Base-by-base conservation (phyloP, 2,113 vertebrate genomes). In the Orcinus orca region DNA sequence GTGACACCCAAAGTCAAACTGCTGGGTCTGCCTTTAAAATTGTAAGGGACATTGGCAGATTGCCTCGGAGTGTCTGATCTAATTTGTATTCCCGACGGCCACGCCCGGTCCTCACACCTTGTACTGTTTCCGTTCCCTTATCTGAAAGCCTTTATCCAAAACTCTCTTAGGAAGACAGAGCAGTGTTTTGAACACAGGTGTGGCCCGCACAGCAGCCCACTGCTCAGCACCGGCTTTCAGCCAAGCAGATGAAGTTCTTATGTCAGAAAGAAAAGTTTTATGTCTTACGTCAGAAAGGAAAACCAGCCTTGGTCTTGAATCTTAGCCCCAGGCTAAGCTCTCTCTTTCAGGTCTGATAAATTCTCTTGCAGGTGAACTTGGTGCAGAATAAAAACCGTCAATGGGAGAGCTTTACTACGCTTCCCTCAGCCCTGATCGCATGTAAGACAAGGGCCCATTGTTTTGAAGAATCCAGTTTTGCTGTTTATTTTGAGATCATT, bases 401-500 rank as follows among this genome's bases (percentile, higher is more conserved):
- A 0, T 1, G 14, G 53, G 73, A 23, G 60, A 68, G 33, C 68
- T 67, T 80, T 25, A 13, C 14, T 26, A 4, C 0, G 3, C 11
- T 14, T 62, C 38, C 60, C 74, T 95, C 36, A 21, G 36, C 11
- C 26, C 31, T 41, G 4, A 31, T 1, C 3, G 18, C 26, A 2
- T 8, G 9, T 10, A 53, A 88, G 63, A 67, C 41, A 67, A 88
- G 14, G 63, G 44, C 4, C 31, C 8, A 25, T 70, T 60, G 73
- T 65, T 95, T 82, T 50, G 67, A 15, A 55, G 70, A 60, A 89
- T 55, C 41, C 41, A n/a, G 50, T 60, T 92, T 81, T 53, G 53
- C 23, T 65, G 81, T 96, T 74, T 80, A 93, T 58, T 87, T 47
- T 87, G 85, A 83, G 77, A 67, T 71, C 9, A 25, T 11, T 90